Base-by-base conservation (phyloP, 2,888 invertebrate genomes). In the Tortrix viridana region DNA sequence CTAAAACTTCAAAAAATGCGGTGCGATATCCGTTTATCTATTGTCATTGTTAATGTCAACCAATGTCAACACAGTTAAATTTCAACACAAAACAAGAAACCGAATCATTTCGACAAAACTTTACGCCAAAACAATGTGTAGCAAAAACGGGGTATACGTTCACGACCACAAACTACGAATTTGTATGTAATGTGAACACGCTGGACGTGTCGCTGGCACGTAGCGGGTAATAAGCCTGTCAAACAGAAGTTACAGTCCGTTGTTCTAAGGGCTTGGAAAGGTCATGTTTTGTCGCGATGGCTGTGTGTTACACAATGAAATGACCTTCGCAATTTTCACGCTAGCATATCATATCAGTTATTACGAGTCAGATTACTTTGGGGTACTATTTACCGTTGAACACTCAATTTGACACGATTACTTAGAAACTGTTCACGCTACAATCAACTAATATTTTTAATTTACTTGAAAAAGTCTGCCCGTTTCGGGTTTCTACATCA, bases 201-300 rank as follows among this genome's bases (percentile, higher is more conserved):
- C 32, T 32, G 12, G 3, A 3, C 0, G 32, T 32, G 12, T 32
- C 32, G 3, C 32, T 32, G 32, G 32, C 32, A 32, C 32, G 12
- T 12, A 32, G 9, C 3, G 4, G 12, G 32, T 32, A 63, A 62
- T 53, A 58, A 58, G 53, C 32, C 32, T 58, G 57, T 53, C 52
- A 48, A 48, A 58, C 63, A 43, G 43, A 58, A 48, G 41, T 58
- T 53, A 60, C 60, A 63, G 22, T 63, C 58, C 55, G 48, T 56
- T 61, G 57, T 63, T 62, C 47, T 52, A 63, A 63, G 63, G 63
- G 57, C 63, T 32, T 44, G 54, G 54, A 63, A 58, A 63, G 63
- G 63, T 63, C 63, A 56, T 22, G 38, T 38, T 63, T 63, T 57
- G 62, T 57, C 57, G 23, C 26, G 23, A 26, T 49, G 37, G 46